A percentile compares a stretch with the other conserved stretches of the same genome.
Evolutionary conservation across 1,140 invertebrate genomes (phyloP).

Genomic region (Carcinoscorpius rotundicauda): DNA sequence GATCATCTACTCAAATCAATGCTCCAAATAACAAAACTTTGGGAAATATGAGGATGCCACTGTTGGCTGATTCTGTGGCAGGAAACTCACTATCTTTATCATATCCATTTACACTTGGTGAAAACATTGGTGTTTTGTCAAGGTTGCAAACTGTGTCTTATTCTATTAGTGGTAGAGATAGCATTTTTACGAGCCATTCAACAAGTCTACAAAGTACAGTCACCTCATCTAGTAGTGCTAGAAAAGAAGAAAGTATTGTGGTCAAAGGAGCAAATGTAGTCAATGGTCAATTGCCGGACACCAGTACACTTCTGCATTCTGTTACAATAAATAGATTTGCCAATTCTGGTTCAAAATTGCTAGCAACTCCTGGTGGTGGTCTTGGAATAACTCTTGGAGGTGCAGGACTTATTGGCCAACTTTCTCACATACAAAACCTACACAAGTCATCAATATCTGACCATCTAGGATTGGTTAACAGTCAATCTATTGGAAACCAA

Average conservation of each 20-base stretch:
- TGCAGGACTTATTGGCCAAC: not conserved
- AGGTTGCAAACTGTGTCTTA: not conserved
- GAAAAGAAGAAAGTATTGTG: slow-evolving; percentile 1
- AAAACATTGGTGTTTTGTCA: not conserved
- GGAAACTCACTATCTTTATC: too few relatives aligned
- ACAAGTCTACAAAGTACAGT: not conserved
- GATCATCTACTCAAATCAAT: too few relatives aligned
- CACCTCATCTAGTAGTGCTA: not conserved
- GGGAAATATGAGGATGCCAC: too few relatives aligned
- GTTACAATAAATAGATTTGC: slow-evolving; percentile 1
- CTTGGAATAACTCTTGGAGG: not conserved
- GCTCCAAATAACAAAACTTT: too few relatives aligned
- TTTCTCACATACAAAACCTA: slow-evolving; percentile 1
- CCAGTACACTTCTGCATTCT: slow-evolving; percentile 6
- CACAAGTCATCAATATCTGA: not conserved
- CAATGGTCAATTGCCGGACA: slow-evolving; percentile 1
- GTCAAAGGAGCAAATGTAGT: not conserved
- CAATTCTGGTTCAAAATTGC: not conserved
- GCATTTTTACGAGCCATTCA: not conserved
- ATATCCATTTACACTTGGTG: not conserved
- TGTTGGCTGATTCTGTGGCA: too few relatives aligned
- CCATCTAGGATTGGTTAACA: not conserved
- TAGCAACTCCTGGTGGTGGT: not conserved
- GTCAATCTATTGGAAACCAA: not conserved
- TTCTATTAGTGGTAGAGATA: not conserved